Base-by-base conservation (phyloP, 2,888 invertebrate species). In the Pollenia griseotomentosa region DNA sequence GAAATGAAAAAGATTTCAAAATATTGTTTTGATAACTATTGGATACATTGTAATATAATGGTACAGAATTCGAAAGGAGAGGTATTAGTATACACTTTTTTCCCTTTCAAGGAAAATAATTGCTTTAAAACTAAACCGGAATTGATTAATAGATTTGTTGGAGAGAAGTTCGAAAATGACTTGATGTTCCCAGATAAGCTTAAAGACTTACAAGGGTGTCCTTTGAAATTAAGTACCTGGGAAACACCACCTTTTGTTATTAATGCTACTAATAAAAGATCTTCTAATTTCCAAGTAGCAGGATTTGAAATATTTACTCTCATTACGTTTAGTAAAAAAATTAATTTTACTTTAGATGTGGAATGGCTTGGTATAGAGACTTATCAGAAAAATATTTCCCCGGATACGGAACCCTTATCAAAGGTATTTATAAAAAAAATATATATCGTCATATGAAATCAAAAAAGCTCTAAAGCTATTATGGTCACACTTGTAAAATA, bases 1-100 rank as follows among this genome's bases (percentile, higher is more conserved):
- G 90, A 92, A 16, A 91, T 91, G 89, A 85, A 89, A 6, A 84
- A 71, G 14, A 90, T 92, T 55, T 89, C 91, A 0, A 88, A 88
- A 19, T 92, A 92, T 48, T 92, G 92, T 81, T 92, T 91, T 90
- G 87, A 84, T 9, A 85, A 91, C 61, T 90, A 90, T 63, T 88
- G 92, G 44, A 91, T 92, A 74, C 90, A 92, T 71, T 92, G 92
- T 85, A 92, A 90, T 61, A 61, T 92, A 7, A 91, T 91, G 79
- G 88, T 91, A 33, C 92, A 92, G 79, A 89, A 88, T 40, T 88
- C 90, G 0, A 75, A 81, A 1, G 92, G 90, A 0, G 90, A 91
- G 7, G 89, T 92, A 8, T 78, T 89, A 7, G 59, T 92, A 11
- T 92, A 90, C 46, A 91, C 91, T 1, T 92, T 92, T 71, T 89